Base-by-base conservation (phyloP, 2,113 vertebrate genomes). In the Tretioscincus oriximinensis region DNA sequence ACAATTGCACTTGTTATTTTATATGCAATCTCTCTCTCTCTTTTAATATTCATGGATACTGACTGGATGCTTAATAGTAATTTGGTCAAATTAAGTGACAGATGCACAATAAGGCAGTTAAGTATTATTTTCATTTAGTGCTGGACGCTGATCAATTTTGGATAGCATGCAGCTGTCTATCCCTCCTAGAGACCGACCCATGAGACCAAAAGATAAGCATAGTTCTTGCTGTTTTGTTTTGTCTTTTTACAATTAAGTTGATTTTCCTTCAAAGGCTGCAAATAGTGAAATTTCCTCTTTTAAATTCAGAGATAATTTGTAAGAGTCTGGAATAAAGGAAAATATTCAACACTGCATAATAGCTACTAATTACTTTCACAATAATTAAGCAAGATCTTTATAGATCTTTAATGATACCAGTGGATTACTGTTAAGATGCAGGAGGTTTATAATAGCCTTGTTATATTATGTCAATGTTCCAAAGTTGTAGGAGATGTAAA, bases 51-150 rank as follows among this genome's bases (percentile, higher is more conserved):
- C 65, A 69, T 54, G 31, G 29, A 68, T 69, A 58, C 22, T 26
- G 49, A 35, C 51, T 78, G 51, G 29, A 70, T 60, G 31, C 66
- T 31, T 21, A 60, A 61, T 5, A 61, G 51, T 45, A 70, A 70
- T 78, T 70, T 31, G 70, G 51, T 70, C 67, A 70, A 41, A 78
- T 70, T 70, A 70, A 70, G 66, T 26, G 41, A 31, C 77, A 70
- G 77, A 70, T 79, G 77, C n/a, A 79, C 70, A 67, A 79, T 79
- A 61, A 61, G 67, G 68, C 26, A 70, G 58, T 70, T 69, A 35
- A 78, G 70, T 61, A n/a, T 21, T 70, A 79, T n/a, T 26, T 70
- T 60, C 54, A 70, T 1, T 79, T 79, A 31, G 54, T 61, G 54
- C 20, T 79, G 66, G 54, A 60, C 16, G 41, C 7, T 22, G 31